These are phyloP conservation scores for Antedon mediterranea DNA, from an alignment of 53 echinoderm and acorn worm species.

Conservation along the genomic window DNA sequence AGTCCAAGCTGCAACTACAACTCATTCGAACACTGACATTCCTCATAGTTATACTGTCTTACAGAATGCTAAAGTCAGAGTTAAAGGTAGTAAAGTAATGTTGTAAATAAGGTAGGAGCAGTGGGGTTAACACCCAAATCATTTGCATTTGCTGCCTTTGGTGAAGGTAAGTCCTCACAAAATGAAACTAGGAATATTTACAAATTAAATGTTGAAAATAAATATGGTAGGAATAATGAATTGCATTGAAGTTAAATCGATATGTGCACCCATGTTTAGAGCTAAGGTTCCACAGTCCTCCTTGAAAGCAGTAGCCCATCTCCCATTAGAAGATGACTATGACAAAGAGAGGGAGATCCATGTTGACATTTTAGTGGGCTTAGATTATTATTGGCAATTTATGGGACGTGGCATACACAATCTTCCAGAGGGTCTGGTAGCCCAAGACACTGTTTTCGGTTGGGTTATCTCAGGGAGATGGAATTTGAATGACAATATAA, in stretches of 20 bases:
- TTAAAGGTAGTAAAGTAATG: conserved; percentile 6
- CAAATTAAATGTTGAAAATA: conserved; percentile 12
- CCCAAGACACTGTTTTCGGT: conserved; percentile 10
- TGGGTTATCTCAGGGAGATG: conserved; percentile 13
- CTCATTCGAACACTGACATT: neutral
- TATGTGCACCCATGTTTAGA: conserved; percentile 15
- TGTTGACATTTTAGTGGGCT: conserved; percentile 11
- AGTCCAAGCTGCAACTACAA: neutral
- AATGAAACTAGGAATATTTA: conserved; percentile 6
- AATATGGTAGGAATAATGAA: conserved; percentile 3
- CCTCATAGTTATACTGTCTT: conserved; percentile 5
- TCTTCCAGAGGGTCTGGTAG: conserved; percentile 14
- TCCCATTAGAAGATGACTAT: conserved; percentile 8
- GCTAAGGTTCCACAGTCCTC: neutral
- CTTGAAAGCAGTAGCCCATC: conserved; percentile 3
- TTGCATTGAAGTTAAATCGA: neutral
- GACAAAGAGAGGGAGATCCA: conserved; percentile 1
- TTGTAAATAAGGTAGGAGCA: conserved; percentile 7
- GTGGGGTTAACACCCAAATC: conserved; percentile 12
- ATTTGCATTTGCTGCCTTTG: conserved; percentile 19
- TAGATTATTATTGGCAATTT: conserved; percentile 11
- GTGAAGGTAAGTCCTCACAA: conserved; percentile 7
- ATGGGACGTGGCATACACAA: neutral
- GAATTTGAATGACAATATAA: no score
- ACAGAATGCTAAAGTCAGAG: conserved; percentile 7